These are phyloP conservation scores for Timema podura DNA, from an alignment of 2,888 invertebrate species.

Conservation along the genomic window DNA sequence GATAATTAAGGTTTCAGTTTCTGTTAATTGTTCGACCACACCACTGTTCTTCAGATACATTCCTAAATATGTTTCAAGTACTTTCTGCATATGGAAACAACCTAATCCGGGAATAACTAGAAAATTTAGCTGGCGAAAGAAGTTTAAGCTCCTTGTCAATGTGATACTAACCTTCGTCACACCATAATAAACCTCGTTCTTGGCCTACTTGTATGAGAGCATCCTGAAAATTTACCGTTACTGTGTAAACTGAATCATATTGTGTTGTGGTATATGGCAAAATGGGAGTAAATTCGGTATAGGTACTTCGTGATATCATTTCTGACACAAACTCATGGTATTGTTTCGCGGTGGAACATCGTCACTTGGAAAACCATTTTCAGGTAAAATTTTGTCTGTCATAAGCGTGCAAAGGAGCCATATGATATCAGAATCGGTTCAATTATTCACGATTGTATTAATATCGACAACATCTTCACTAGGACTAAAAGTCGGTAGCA, in stretches of 20 bases:
- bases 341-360: neutral
- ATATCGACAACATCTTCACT: neutral
- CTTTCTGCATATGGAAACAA: neutral
- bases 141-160: neutral
- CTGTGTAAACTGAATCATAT: neutral
- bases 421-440: neutral
- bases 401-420: neutral
- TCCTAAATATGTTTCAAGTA: neutral
- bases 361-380: neutral
- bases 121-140: neutral
- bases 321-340: neutral
- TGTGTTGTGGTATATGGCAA: neutral
- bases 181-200: neutral
- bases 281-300: neutral
- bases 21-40: neutral
- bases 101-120: conserved; percentile 2
- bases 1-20: neutral
- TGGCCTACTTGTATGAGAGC: neutral
- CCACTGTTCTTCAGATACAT: conserved; percentile 1
- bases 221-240: neutral
- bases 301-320: neutral
- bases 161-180: neutral
- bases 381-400: neutral
- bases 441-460: neutral
- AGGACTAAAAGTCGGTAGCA: neutral